Evolutionary conservation across 2,797 vertebrate genomes (phyloP).

Genomic region (Kryptopterus vitreolus): DNA sequence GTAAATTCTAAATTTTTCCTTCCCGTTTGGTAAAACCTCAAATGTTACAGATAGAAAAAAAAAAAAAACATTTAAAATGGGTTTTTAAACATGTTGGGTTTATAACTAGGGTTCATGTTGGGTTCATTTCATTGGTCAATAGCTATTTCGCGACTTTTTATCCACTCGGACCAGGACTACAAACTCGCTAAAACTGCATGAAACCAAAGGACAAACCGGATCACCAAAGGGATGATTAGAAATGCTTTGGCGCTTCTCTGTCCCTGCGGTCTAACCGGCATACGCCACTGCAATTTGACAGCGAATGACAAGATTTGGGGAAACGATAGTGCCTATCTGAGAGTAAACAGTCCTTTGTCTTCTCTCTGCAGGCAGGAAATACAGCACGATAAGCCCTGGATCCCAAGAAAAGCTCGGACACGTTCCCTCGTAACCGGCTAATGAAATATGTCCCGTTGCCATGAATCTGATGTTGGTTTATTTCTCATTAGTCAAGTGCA

Average conservation of each 20-base stretch:
- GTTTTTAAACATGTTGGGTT: too few relatives aligned
- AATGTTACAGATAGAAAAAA: too few relatives aligned
- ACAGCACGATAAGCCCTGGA: background rate
- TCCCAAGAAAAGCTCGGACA: background rate
- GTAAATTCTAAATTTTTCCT: too few relatives aligned
- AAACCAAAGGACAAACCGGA: too few relatives aligned
- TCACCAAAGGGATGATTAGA: background rate
- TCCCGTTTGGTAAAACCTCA: too few relatives aligned
- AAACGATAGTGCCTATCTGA: background rate
- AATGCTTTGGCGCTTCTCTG: background rate
- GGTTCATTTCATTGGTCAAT: too few relatives aligned
- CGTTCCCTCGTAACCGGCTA: background rate
- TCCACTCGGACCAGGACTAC: too few relatives aligned
- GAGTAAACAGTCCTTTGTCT: constrained; percentile 5
- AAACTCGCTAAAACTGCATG: too few relatives aligned
- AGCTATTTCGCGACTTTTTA: too few relatives aligned
- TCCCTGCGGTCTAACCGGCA: background rate
- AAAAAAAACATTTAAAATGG: too few relatives aligned
- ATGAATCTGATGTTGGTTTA: background rate
- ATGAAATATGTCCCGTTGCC: background rate
- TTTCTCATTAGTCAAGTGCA: background rate
- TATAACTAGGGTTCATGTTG: too few relatives aligned
- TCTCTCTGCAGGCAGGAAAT: background rate
- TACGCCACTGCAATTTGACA: background rate
- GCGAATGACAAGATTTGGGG: background rate